Evolutionary conservation across 2,888 invertebrate genomes (phyloP).

Genomic region (Eristalis tenax): DNA sequence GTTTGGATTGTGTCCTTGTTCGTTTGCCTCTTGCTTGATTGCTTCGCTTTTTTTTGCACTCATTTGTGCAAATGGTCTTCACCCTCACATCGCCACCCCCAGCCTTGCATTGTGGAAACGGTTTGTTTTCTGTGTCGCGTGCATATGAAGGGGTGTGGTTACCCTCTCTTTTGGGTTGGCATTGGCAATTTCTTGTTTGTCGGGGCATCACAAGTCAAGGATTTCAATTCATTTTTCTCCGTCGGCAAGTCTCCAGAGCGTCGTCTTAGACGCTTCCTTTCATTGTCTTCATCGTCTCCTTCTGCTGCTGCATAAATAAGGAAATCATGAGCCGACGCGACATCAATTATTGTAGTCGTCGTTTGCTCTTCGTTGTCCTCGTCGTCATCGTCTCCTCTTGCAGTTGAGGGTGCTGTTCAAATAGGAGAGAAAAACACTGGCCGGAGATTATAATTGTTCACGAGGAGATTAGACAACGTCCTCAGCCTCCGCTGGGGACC

Average conservation of each 20-base stretch:
- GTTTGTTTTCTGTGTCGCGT: slow-evolving; percentile 44
- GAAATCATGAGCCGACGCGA: slow-evolving; percentile 61
- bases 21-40: slow-evolving; percentile 46
- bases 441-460: slow-evolving; percentile 62
- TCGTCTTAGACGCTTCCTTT: slow-evolving; percentile 2
- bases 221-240: slow-evolving; percentile 64
- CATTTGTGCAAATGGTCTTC: slow-evolving; percentile 34
- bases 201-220: slow-evolving; percentile 68
- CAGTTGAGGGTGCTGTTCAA: not conserved
- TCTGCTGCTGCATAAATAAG: slow-evolving; percentile 54
- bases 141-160: slow-evolving; percentile 55
- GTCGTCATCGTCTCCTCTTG: not conserved
- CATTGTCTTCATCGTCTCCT: slow-evolving; percentile 8
- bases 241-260: not conserved
- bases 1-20: slow-evolving; percentile 52
- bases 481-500: slow-evolving; percentile 4
- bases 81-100: not conserved
- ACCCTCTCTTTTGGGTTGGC: slow-evolving; percentile 47
- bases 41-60: slow-evolving; percentile 4
- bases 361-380: not conserved
- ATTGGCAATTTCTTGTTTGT: slow-evolving; percentile 62
- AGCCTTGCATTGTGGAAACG: not conserved
- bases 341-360: slow-evolving; percentile 62
- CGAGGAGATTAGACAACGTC: slow-evolving; percentile 43
- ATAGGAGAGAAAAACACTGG: slow-evolving; percentile 10